Evolutionary conservation across 92 coral and sea anemone genomes (phyloP).

Genomic region (Meandrina meandrites): DNA sequence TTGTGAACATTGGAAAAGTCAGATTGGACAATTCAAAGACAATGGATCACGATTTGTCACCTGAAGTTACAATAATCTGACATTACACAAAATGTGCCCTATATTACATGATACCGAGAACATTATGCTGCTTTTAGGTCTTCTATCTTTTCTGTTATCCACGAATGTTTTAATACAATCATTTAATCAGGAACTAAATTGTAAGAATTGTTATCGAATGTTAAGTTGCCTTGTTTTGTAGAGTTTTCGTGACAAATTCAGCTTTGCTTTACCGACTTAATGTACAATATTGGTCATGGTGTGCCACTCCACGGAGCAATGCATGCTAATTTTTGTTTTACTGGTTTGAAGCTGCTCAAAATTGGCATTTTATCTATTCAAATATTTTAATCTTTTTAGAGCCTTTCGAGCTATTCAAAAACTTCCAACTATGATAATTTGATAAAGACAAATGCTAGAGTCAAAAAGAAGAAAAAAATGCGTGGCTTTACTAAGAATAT

Average conservation of each 20-base stretch:
- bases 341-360: neutral
- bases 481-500: neutral
- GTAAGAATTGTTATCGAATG: neutral
- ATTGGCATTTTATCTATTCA: neutral
- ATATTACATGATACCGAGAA: neutral
- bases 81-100: neutral
- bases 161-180: neutral
- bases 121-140: neutral
- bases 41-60: conserved; percentile 5
- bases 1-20: conserved; percentile 39
- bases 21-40: conserved; percentile 19
- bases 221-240: neutral
- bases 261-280: neutral
- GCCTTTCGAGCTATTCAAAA: neutral
- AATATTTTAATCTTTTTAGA: conserved; percentile 15
- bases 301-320: conserved; percentile 7
- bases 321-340: neutral
- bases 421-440: neutral
- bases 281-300: conserved; percentile 5
- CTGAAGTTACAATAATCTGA: conserved; percentile 35
- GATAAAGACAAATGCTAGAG: neutral
- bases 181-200: neutral
- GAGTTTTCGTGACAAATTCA: conserved; percentile 32
- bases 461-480: neutral
- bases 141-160: neutral